Base-by-base conservation (phyloP, 2,888 invertebrate species). In the Incurvaria masculella region DNA sequence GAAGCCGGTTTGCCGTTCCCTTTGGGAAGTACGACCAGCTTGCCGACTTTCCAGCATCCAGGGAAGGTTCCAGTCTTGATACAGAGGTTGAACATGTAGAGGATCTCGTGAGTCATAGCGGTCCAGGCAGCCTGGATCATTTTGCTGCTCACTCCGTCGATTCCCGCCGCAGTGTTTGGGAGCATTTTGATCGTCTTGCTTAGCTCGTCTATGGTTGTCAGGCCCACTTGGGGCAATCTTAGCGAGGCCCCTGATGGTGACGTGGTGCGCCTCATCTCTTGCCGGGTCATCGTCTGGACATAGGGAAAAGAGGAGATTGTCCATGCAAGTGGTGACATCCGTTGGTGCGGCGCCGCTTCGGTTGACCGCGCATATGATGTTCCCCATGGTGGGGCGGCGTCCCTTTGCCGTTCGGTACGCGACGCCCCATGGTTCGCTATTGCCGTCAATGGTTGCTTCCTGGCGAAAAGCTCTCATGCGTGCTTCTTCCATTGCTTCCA, bases 201-300 rank as follows among this genome's bases (percentile, higher is more conserved):
- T 4, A 41, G 10, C 14, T 20, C 41, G 3, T 8, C 33, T 14
- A 4, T 8, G 6, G 14, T 33, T 4, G 33, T 3, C 14, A n/a
- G 33, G 33, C 6, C 33, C 33, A 14, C 11, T n/a, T 6, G 48
- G 48, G 20, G 20, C 11, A 14, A n/a, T 16, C 2, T 14, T 11
- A 4, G 48, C 48, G 2, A 33, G 4, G 14, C 39, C 18, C 16
- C 48, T 16, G 5, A 44, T 20, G 41, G 19, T 44, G 2, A 17
- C 5, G 26, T 44, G 48, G 17, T 41, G 20, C 2, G 10, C 19
- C 14, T 23, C 26, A 21, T 48, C 48, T 14, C n/a, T 5, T 2
- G 11, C 4, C 14, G 20, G 20, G 20, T 39, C 20, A 20, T 48
- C 48, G 21, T 48, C 48, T 6, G 47, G 47, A 23, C 43, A 44